Percentiles rank a stretch among this genome's conserved stretches.
These are phyloP conservation scores for Acropternis orthonyx DNA, from an alignment of 2,797 vertebrate species.

Conservation along the genomic window DNA sequence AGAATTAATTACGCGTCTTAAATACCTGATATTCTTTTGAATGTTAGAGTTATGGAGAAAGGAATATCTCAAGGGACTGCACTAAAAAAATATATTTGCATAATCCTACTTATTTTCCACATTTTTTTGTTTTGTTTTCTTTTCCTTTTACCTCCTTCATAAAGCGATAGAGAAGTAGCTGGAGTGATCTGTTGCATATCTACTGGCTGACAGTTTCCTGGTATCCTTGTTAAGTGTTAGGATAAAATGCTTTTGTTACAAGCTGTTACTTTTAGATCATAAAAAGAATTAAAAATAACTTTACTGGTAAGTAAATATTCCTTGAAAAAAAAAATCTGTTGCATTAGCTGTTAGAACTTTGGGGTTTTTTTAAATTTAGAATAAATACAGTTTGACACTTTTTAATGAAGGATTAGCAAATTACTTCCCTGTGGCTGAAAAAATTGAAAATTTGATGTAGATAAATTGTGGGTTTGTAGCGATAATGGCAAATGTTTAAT, in stretches of 20 bases:
- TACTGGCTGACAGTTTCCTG: not conserved
- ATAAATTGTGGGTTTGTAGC: constrained; percentile 48
- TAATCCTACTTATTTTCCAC: not conserved
- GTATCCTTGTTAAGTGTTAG: not conserved
- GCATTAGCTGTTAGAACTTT: not conserved
- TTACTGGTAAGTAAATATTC: not conserved
- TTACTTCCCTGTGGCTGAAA: not conserved
- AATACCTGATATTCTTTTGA: not conserved
- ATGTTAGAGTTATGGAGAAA: not conserved
- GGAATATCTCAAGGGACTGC: not conserved
- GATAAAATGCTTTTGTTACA: not conserved
- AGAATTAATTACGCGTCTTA: not conserved
- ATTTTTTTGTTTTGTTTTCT: not conserved
- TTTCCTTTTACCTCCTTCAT: not conserved
- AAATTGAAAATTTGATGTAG: not conserved
- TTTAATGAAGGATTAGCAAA: not conserved
- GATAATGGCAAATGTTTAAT: constrained; percentile 64
- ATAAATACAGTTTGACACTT: not conserved
- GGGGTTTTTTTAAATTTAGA: not conserved
- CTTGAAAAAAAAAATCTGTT: not conserved
- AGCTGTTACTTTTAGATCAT: not conserved
- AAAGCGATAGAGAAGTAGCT: not conserved
- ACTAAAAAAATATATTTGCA: not conserved
- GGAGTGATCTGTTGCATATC: not conserved
- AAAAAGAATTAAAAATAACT: not conserved